Conservation (phyloP, 2,888 invertebrate species). For the Agriotes lineatus region DNA sequence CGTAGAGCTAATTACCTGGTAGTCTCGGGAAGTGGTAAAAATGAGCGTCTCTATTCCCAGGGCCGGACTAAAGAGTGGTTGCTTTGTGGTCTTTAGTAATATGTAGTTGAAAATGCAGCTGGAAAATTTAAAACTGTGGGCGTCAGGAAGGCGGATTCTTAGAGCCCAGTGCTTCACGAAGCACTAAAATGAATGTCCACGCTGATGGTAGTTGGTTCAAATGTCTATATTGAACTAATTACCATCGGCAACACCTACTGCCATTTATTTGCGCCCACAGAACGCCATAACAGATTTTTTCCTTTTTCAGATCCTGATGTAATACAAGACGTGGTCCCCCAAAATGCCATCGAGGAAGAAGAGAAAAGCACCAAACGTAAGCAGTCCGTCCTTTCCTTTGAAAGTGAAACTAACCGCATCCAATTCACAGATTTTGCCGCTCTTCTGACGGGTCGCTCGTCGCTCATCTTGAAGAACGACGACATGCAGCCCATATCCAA, state of each 20-base stretch:
- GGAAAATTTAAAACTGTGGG: slow-evolving; percentile 30
- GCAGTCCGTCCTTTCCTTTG: too few species aligned
- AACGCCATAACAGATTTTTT: slow-evolving; percentile 45
- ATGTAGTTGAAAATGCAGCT: too few species aligned
- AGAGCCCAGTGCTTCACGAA: slow-evolving; percentile 2
- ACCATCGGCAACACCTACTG: slow-evolving; percentile 52
- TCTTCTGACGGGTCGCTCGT: slow-evolving; percentile 83
- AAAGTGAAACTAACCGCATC: slow-evolving; percentile 65
- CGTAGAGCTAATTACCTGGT: neutral
- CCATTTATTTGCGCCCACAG: slow-evolving; percentile 44
- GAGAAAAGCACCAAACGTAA: slow-evolving; percentile 88
- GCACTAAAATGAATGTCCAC: slow-evolving; percentile 23
- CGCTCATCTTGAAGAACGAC: slow-evolving; percentile 78
- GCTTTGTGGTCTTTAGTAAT: too few species aligned
- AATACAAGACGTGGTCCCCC: slow-evolving; percentile 79
- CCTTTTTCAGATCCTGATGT: slow-evolving; percentile 79
- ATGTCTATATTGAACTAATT: slow-evolving; percentile 54
- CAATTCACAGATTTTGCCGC: slow-evolving; percentile 82
- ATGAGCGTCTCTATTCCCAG: too few species aligned
- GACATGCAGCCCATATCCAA: slow-evolving; percentile 74
- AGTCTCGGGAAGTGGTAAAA: too few species aligned
- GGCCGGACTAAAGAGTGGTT: too few species aligned
- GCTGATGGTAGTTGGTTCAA: slow-evolving; percentile 33
- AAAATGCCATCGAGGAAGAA: slow-evolving; percentile 76
- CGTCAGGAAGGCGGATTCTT: neutral